A percentile compares a stretch with the other conserved stretches of the same genome.
Conservation (phyloP, 2,797 vertebrate species). For the Lates japonicus region DNA sequence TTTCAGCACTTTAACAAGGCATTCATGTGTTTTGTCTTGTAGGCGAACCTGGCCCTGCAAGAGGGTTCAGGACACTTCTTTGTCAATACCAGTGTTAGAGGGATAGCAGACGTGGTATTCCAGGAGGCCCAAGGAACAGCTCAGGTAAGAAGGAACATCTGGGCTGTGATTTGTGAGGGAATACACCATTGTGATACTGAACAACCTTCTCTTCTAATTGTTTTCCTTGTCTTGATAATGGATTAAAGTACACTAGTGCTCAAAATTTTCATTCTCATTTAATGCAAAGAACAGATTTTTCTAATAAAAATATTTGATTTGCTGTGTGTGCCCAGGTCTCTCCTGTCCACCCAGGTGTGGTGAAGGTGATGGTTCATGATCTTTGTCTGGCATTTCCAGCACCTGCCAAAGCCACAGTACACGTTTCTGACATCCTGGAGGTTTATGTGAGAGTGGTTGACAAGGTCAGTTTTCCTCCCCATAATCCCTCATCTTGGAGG, state of each 20-base stretch:
- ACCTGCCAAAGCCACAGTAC: slow-evolving; percentile 86
- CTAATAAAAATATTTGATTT: slow-evolving; percentile 17
- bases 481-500: slow-evolving; percentile 18
- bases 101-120: slow-evolving; percentile 86
- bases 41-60: slow-evolving; percentile 89
- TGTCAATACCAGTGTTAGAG: slow-evolving; percentile 89
- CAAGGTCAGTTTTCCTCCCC: slow-evolving; percentile 90
- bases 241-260: neutral
- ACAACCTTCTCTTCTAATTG: neutral
- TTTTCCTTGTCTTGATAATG: neutral
- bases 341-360: slow-evolving; percentile 86
- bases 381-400: slow-evolving; percentile 85
- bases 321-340: slow-evolving; percentile 84
- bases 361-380: slow-evolving; percentile 93
- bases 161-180: neutral
- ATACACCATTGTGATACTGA: neutral
- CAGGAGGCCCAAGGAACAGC: slow-evolving; percentile 87
- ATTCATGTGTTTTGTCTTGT: slow-evolving; percentile 52
- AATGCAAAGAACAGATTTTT: slow-evolving; percentile 2
- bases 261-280: neutral
- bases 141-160: slow-evolving; percentile 84
- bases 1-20: neutral
- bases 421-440: slow-evolving; percentile 93
- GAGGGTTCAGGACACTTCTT: slow-evolving; percentile 97
- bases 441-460: slow-evolving; percentile 94